Evolutionary conservation across 2,888 invertebrate genomes (phyloP), one percentile per base, ranked within the genome.

Genomic region (Protophormia terraenovae): DNA sequence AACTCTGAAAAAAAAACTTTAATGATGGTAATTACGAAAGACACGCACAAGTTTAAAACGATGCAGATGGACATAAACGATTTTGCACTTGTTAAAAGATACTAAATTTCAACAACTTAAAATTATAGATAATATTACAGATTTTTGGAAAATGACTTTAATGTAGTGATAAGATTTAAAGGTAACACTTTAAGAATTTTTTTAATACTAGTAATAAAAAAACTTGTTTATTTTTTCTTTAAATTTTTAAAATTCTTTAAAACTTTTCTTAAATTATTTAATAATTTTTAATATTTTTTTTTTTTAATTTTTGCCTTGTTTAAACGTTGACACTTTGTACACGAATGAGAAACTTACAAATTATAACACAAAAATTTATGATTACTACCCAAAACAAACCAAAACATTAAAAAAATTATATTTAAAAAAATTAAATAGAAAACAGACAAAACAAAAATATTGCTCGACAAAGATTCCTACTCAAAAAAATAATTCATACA

Each of bases 301-400:
- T 24, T 77, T 60, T 32, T 47, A 29, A 29, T 62, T 71, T 32
- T 53, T 66, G 53, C 45, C 88, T 87, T 89, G 89, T 88, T 89
- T 86, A 87, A 87, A 85, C 88, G 89, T 89, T 89, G 89, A 90
- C 90, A 90, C 89, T 89, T 88, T 88, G 87, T 84, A 87, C 86
- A 86, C 88, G 89, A 89, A 89, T 90, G 89, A 88, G 87, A 86
- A 86, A 83, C 67, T 83, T 71, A 81, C 72, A 84, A 86, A 86
- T 79, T 79, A 76, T 79, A 72, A 62, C 71, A 83, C 66, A 86
- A 83, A 87, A 84, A 87, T 87, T 84, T 87, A 83, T 83, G 84
- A 80, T 86, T 78, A 86, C 79, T 50, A 80, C 64, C 47, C 62
- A 78, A 83, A 86, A 85, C 77, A 78, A 76, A 64, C 16, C 19